Evolutionary conservation across 2,797 vertebrate species (phyloP), one percentile per base, ranked within the genome.

Genomic region (Chromis chromis): DNA sequence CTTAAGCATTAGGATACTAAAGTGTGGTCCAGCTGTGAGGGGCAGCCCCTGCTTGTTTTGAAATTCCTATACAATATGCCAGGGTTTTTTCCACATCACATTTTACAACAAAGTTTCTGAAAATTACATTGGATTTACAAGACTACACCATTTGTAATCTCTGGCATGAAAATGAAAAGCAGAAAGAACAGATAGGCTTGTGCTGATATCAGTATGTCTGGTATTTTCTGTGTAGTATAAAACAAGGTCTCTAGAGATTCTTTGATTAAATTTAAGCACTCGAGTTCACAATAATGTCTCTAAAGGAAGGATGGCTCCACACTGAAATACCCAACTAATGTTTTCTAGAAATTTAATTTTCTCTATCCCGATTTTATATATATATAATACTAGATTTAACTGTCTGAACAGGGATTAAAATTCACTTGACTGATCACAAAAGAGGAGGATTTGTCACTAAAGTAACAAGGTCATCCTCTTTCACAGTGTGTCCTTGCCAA

Each of bases 131-230:
- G 33, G 57, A 80, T 84, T 85, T 61, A 70, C 31, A 62, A 19
- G 54, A 55, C 36, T 49, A 66, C 42, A 57, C 55, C 60, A 73
- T 67, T 28, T 56, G 64, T 86, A 82, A 91, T 89, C 73, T 76
- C 64, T 2, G 61, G 72, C 33, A 42, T 60, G 66, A 81, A 78
- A 75, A 77, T 46, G 8, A 61, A 60, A 65, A n/a, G 31, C 52
- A 79, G 69, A 39, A 11, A 27, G 11, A 54, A 28, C 48, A 66
- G 24, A 75, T 40, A 44, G 14, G 39, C 31, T 63, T 76, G 59
- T 63, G 60, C 56, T 62, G 55, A 70, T 28, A 52, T 50, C 22
- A 27, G 12, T 1, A 59, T 59, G 56, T 57, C 49, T 55, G 27
- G n/a, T 44, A n/a, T 21, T 71, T 36, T 68, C 52, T 48, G 31